These are phyloP conservation scores for Myotis planiceps DNA, from an alignment of 2,797 vertebrate genomes.

Conservation along the genomic window DNA sequence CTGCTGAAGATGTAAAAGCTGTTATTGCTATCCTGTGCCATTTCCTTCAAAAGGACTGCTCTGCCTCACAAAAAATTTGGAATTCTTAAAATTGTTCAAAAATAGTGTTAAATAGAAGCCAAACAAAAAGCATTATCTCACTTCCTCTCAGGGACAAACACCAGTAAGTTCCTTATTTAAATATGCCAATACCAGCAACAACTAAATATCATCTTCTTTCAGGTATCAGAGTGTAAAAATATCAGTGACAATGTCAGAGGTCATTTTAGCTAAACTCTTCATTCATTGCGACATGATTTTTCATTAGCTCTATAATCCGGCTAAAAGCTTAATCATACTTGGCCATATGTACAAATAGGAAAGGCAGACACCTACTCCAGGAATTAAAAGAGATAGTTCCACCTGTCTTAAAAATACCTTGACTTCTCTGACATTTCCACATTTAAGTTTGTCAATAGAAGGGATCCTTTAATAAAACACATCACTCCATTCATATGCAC, in stretches of 20 bases:
- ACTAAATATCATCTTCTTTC: neutral
- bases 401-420: neutral
- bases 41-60: slow-evolving; percentile 64
- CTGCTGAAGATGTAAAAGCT: neutral
- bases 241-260: neutral
- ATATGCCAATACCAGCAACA: neutral
- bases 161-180: neutral
- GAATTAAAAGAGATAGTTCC: neutral
- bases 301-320: neutral
- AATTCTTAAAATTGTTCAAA: slow-evolving; percentile 77
- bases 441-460: neutral
- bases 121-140: slow-evolving; percentile 62
- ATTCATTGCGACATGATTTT: neutral
- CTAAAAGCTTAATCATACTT: neutral
- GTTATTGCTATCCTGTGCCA: neutral
- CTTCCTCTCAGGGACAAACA: neutral
- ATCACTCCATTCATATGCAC: neutral
- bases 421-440: neutral
- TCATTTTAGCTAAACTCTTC: neutral
- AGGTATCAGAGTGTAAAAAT: neutral
- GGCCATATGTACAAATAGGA: neutral
- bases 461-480: neutral
- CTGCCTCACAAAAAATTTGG: slow-evolving; percentile 68
- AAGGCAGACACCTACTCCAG: neutral
- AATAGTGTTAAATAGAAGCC: slow-evolving; percentile 79